phyloP scores from a whole-genome alignment of 37 sponge, comb jelly and placozoan genomes.

The Theonella swinhoei region DNA sequence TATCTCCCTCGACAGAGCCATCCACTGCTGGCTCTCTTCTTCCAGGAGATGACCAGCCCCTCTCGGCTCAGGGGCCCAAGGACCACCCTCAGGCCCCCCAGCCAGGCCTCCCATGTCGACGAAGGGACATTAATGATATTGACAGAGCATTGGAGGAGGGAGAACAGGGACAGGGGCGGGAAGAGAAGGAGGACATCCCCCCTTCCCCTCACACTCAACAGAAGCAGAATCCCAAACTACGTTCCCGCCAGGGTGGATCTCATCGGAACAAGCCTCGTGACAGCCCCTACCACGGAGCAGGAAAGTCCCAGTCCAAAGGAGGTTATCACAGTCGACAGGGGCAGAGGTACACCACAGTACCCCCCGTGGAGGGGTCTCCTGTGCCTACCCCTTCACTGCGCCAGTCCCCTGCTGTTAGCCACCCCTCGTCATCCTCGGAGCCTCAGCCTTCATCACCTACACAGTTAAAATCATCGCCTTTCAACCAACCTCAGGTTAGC shows the following conservation, averaged over 20 bases:
- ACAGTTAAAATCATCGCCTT: background rate
- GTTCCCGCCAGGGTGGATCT: background rate
- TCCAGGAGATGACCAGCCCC: background rate
- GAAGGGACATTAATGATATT: background rate
- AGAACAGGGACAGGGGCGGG: background rate
- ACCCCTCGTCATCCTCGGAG: background rate
- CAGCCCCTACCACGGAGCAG: too few species aligned
- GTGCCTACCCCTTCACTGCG: too few species aligned
- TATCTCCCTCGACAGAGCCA: background rate
- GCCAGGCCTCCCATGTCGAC: background rate
- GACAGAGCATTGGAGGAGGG: background rate
- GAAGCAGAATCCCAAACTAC: background rate
- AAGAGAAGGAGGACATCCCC: background rate
- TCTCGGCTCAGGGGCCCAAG: background rate
- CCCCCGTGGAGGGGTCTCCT: too few species aligned
- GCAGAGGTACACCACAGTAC: background rate
- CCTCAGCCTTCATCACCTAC: background rate
- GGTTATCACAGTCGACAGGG: background rate
- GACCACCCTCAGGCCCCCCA: background rate
- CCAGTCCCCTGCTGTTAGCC: background rate
- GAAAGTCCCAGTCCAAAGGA: background rate
- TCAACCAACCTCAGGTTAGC: background rate
- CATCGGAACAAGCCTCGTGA: background rate
- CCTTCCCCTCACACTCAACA: background rate
- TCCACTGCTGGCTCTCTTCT: background rate